These are phyloP conservation scores for Gymnoscelis rufifasciata DNA, from an alignment of 2,888 invertebrate genomes.

Conservation along the genomic window DNA sequence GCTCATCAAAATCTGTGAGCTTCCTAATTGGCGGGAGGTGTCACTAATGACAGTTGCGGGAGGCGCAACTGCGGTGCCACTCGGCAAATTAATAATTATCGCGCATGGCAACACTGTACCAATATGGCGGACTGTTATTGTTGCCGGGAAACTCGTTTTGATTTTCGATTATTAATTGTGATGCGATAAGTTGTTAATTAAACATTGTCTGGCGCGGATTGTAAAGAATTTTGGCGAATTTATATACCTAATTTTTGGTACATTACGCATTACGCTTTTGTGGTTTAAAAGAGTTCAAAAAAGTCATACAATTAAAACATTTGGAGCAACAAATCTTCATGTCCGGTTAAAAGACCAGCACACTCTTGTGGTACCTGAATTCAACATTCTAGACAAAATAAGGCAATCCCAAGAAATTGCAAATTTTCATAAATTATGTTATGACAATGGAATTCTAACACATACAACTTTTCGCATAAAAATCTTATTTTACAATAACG, in stretches of 20 bases:
- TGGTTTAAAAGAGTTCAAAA: no score
- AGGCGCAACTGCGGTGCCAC: conserved; percentile 40
- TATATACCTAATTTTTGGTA: background rate
- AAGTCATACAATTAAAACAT: no score
- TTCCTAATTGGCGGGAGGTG: conserved; percentile 77
- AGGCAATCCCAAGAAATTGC: no score
- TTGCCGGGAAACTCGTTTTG: conserved; percentile 51
- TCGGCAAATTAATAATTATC: conserved; percentile 76
- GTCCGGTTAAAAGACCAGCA: no score
- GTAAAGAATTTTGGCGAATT: background rate
- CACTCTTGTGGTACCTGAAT: no score
- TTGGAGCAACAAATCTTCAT: no score
- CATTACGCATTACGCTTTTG: no score
- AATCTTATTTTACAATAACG: no score
- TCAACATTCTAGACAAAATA: no score
- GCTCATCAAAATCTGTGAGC: conserved; percentile 70
- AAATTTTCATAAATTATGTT: no score
- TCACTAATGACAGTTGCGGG: conserved; percentile 72
- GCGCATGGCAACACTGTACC: conserved; percentile 72
- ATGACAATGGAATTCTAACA: no score
- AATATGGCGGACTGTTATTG: conserved; percentile 71
- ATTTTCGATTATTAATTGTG: conserved; percentile 49
- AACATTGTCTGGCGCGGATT: conserved; percentile 1
- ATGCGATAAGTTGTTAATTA: conserved; percentile 20
- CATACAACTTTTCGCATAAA: no score